Evolutionary conservation across 2,113 vertebrate species (phyloP), one percentile per base, ranked within the genome.

Genomic region (Hepsetus odoe): DNA sequence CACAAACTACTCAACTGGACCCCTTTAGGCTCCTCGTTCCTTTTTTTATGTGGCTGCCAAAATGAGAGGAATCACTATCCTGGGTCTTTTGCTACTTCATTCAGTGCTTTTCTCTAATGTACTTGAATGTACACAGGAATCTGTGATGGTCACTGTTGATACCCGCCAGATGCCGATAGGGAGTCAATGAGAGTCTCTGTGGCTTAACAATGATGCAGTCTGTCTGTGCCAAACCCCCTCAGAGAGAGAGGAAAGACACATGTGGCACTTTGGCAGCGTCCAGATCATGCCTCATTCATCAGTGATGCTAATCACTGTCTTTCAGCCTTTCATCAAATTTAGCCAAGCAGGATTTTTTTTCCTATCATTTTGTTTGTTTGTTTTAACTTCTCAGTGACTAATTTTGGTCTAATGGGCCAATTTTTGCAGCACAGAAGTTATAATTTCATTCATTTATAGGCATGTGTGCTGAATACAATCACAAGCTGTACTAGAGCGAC

Each of bases 141-240:
- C 72, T 85, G 78, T 87, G 82, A 87, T 80, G 79, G 30, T 49
- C 24, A 32, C 38, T 11, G 73, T 33, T 46, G 22, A 46, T 44
- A 56, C 59, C 3, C 35, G 33, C 1, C 46, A 49, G 28, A 62
- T 33, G 1, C 62, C 66, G 79, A 20, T 79, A 82, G 58, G 67
- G 49, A 80, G 35, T 78, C 82, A 86, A 74, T 90, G 82, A 89
- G 76, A 70, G 65, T 51, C 83, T 82, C 82, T 72, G 72, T 51
- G 56, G 74, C 22, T 67, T 53, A 74, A 84, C 88, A 89, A 85
- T 86, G 77, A 76, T 30, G 5, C 18, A 85, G 84, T 90, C 84
- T 86, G 83, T 83, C 40, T 26, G 81, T 86, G 86, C 84, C 84
- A 88, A 87, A 79, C 80, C 62, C 61, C 82, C 70, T 33, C 76